Base-by-base conservation (phyloP, 2,888 invertebrate genomes). In the Toxonevra muliebris region DNA sequence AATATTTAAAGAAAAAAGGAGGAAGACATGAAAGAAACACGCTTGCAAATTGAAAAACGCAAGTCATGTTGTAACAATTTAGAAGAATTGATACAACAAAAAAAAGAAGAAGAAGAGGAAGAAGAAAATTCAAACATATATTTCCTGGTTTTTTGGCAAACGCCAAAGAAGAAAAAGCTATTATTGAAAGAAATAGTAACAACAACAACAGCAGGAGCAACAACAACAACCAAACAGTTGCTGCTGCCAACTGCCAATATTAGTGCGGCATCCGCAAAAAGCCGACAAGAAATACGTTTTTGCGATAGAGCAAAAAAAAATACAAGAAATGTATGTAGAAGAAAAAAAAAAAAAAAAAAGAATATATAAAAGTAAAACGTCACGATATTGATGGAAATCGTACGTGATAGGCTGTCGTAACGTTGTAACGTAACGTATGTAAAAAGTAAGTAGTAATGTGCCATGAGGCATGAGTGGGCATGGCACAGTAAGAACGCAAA, bases 361-460 rank as follows among this genome's bases (percentile, higher is more conserved):
- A 30, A 30, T 30, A 30, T 30, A 52, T 30, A 64, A 50, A 62
- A 60, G 53, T 54, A 73, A 66, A 73, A 70, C 71, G 66, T 74
- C 75, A 74, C 73, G 73, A 72, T 75, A 75, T 75, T 75, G 75
- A 74, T 75, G 74, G 69, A 74, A 73, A 71, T 71, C 69, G 73
- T 73, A 75, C 75, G 75, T 75, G 75, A 74, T 70, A 68, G 73
- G 70, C 71, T 54, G 30, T 40, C 17, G 48, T 48, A n/a, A 15
- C 15, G 15, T 48, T 11, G 13, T 13, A 48, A 17, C 30, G 19
- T 41, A 40, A 40, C 40, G 41, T 30, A 45, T n/a, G 53, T 40
- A 42, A 45, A 53, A 59, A 53, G 59, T 57, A 60, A 42, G 59
- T 61, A 54, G 66, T 66, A 63, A 59, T 58, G 63, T 66, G 55